Percentiles rank a stretch among this genome's conserved stretches.
Evolutionary conservation across 1,140 invertebrate genomes (phyloP).

Genomic region (Matsumurasca onukii): DNA sequence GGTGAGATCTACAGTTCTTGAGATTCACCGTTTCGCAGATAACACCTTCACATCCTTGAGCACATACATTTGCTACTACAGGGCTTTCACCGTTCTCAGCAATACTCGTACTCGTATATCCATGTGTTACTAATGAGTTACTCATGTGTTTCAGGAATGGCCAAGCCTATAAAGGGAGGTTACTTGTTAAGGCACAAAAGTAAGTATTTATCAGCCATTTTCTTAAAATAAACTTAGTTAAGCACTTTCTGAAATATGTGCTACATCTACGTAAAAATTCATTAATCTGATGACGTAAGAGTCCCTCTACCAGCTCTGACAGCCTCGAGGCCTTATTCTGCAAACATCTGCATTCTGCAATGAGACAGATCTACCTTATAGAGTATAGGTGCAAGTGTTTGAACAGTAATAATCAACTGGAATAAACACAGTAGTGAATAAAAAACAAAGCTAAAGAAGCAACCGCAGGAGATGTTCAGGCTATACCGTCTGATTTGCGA

Average conservation of each 20-base stretch:
- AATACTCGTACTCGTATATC: no score
- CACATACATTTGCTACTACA: no score
- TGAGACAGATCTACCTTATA: no score
- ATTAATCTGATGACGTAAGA: not conserved
- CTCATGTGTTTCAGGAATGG: slow-evolving; percentile 33
- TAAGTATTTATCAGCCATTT: slow-evolving; percentile 21
- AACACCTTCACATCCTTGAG: no score
- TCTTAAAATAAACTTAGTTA: not conserved
- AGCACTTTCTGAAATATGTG: not conserved
- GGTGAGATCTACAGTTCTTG: no score
- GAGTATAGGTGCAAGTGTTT: not conserved
- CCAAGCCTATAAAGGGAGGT: slow-evolving; percentile 34
- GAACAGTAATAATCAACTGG: no score
- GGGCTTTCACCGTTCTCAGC: no score
- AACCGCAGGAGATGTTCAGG: no score
- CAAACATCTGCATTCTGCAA: not conserved
- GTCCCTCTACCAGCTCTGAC: not conserved
- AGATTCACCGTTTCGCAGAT: no score
- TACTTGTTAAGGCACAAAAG: slow-evolving; percentile 35
- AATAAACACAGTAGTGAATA: no score
- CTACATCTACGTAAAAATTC: not conserved
- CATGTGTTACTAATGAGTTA: not conserved
- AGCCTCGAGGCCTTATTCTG: not conserved
- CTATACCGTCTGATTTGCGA: no score
- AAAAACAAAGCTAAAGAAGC: no score